Percentiles rank a stretch among this genome's conserved stretches.
Conservation (phyloP, 2,113 vertebrate genomes). For the Morone chrysops region DNA sequence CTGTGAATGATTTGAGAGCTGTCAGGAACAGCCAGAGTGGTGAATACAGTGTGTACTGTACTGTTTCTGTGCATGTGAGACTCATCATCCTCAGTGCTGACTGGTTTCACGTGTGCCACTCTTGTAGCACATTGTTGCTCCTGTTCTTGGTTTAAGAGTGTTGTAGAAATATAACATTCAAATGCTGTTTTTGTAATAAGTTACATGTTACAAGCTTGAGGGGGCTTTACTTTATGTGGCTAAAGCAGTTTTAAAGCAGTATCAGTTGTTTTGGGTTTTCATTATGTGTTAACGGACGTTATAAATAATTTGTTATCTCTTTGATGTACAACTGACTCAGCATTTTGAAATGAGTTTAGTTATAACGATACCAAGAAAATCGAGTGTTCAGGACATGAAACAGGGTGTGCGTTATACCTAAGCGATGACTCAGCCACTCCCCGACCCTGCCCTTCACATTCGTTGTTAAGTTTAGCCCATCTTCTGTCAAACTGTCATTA, state of each 20-base stretch:
- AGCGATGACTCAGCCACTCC: constrained; percentile 70
- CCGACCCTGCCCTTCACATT: constrained; percentile 52
- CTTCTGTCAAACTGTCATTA: constrained; percentile 44
- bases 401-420: constrained; percentile 69
- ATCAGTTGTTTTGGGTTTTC: not conserved
- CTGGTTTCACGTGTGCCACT: constrained; percentile 36
- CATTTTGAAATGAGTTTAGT: constrained; percentile 62
- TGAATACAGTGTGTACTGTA: not conserved
- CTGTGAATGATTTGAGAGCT: constrained; percentile 50
- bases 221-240: not conserved
- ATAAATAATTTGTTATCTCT: constrained; percentile 34
- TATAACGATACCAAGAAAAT: constrained; percentile 74
- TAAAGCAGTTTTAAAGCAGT: not conserved
- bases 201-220: not conserved
- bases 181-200: not conserved
- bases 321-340: constrained; percentile 69
- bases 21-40: constrained; percentile 45
- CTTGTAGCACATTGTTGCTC: not conserved
- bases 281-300: constrained; percentile 12
- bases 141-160: not conserved
- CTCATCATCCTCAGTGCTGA: not conserved
- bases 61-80: constrained; percentile 34
- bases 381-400: constrained; percentile 68
- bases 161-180: not conserved
- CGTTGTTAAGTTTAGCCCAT: constrained; percentile 14